Evolutionary conservation across 2,888 invertebrate species (phyloP).

Genomic region (Digitonthophagus gazella): DNA sequence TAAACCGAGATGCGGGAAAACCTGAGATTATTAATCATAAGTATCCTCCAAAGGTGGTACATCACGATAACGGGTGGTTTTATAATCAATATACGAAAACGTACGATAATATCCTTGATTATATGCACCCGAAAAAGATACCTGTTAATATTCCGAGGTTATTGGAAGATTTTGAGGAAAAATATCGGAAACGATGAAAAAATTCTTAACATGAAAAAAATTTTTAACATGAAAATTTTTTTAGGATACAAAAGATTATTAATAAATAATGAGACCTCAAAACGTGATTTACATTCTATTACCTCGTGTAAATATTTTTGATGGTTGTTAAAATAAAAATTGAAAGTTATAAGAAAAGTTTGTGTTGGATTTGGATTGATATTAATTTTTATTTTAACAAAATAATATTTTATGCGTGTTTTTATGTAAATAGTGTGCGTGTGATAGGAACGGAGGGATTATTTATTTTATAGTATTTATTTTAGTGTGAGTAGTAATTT

Average conservation of each 20-base stretch:
- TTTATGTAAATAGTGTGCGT: not conserved
- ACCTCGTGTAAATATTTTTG: conserved; percentile 9
- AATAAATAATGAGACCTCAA: too few relatives aligned
- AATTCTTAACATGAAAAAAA: too few relatives aligned
- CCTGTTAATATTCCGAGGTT: conserved; percentile 6
- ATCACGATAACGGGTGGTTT: conserved; percentile 56
- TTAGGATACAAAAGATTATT: too few relatives aligned
- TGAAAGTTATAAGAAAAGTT: too few relatives aligned
- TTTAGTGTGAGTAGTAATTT: conserved; percentile 3
- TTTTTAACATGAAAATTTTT: too few relatives aligned
- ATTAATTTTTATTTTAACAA: too few relatives aligned
- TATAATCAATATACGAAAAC: conserved; percentile 59
- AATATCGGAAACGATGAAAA: conserved; percentile 7
- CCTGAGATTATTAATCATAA: conserved; percentile 7
- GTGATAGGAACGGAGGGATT: not conserved
- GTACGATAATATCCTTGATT: conserved; percentile 52
- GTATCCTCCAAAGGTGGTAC: conserved; percentile 36
- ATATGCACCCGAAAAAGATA: conserved; percentile 26
- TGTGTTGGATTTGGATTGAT: too few relatives aligned
- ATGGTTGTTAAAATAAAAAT: not conserved
- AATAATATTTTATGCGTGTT: not conserved
- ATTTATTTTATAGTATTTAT: conserved; percentile 10
- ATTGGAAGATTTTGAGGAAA: conserved; percentile 20
- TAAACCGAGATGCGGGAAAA: conserved; percentile 31
- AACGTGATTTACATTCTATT: not conserved